Percentiles rank a stretch among this genome's conserved stretches.
Evolutionary conservation across 2,888 invertebrate genomes (phyloP).

Genomic region (Acronicta alni): DNA sequence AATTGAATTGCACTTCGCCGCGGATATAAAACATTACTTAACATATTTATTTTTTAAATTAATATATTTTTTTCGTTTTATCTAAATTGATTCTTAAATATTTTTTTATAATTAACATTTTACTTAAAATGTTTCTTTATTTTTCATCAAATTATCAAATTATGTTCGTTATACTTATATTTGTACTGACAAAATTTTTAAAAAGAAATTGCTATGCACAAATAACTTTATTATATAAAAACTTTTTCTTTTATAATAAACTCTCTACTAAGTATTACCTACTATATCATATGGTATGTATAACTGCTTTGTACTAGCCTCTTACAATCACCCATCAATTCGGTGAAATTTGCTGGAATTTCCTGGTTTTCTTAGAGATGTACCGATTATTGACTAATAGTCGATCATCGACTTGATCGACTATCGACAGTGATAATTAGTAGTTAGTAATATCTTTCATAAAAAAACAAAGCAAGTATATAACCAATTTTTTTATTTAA

Average conservation of each 20-base stretch:
- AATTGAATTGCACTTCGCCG: constrained; percentile 23
- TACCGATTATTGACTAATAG: constrained; percentile 55
- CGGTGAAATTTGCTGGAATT: constrained; percentile 78
- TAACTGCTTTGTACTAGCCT: constrained; percentile 85
- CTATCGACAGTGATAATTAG: constrained; percentile 8
- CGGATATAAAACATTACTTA: constrained; percentile 12
- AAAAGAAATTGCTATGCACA: too few species aligned
- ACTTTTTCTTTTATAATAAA: constrained; percentile 16
- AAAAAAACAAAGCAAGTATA: constrained; percentile 49
- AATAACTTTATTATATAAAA: neutral
- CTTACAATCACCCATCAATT: constrained; percentile 63
- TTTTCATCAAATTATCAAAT: too few species aligned
- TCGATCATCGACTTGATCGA: constrained; percentile 38
- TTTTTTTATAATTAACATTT: too few species aligned
- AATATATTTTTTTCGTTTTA: too few species aligned
- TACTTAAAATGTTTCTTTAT: too few species aligned
- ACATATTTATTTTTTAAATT: neutral
- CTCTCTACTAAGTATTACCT: constrained; percentile 17
- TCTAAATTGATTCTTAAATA: too few species aligned
- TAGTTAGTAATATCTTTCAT: constrained; percentile 37
- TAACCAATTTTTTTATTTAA: constrained; percentile 24
- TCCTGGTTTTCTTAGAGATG: constrained; percentile 73
- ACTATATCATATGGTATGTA: constrained; percentile 64
- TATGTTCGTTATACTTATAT: too few species aligned
- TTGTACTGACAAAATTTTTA: too few species aligned